phyloP scores from a whole-genome alignment of 2,888 invertebrate species.

The Pelosia muscerda region DNA sequence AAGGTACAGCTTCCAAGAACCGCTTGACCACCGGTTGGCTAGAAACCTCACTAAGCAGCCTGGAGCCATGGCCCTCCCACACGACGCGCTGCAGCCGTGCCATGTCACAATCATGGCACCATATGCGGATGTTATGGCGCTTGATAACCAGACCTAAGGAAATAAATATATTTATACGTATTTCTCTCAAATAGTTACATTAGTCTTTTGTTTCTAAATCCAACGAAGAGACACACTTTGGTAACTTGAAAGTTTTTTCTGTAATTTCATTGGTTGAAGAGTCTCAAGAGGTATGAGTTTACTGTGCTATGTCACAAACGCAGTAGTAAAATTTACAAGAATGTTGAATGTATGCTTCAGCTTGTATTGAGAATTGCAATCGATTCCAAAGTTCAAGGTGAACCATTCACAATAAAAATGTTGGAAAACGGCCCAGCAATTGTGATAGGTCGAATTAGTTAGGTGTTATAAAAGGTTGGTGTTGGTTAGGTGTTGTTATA shows the following conservation, averaged over 20 bases:
- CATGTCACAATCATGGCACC: conserved; percentile 97
- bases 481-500: conserved; percentile 37
- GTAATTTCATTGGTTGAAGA: neutral
- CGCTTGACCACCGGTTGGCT: conserved; percentile 93
- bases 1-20: conserved; percentile 97
- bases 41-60: conserved; percentile 93
- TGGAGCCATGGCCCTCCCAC: conserved; percentile 96
- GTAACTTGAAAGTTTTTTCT: neutral
- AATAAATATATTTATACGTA: neutral
- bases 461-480: conserved; percentile 24
- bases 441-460: conserved; percentile 41
- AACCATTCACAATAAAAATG: conserved; percentile 44
- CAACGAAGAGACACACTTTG: too few species aligned
- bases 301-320: conserved; percentile 10
- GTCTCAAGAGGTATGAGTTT: neutral
- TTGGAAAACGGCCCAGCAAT: conserved; percentile 31
- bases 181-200: neutral
- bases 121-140: conserved; percentile 96
- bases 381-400: conserved; percentile 59
- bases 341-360: conserved; percentile 40
- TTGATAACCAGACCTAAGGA: conserved; percentile 91
- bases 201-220: too few species aligned
- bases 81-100: conserved; percentile 94
- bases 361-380: conserved; percentile 53
- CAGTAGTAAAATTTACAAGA: conserved; percentile 34